These are phyloP conservation scores for Dunckerocampus dactyliophorus DNA, from an alignment of 2,113 vertebrate genomes.

Conservation along the genomic window DNA sequence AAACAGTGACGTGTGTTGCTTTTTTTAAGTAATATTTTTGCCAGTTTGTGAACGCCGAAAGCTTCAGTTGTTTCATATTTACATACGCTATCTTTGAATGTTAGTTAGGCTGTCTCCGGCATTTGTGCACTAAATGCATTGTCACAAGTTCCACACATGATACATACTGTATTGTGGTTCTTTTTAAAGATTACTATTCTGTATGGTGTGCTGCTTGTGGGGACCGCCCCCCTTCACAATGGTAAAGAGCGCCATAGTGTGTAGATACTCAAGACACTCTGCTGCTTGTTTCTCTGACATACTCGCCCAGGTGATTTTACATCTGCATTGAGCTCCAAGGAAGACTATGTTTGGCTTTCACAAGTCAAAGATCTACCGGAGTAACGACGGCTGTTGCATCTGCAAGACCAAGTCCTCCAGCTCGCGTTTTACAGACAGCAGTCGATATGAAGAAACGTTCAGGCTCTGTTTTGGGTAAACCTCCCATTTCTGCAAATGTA, in stretches of 20 bases:
- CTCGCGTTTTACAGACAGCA: conserved; percentile 80
- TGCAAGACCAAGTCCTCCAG: conserved; percentile 83
- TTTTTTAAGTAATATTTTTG: too few relatives aligned
- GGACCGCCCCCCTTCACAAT: conserved; percentile 60
- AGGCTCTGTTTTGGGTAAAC: conserved; percentile 76
- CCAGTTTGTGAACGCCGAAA: too few relatives aligned
- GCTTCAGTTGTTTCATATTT: too few relatives aligned
- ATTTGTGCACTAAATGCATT: too few relatives aligned
- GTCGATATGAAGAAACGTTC: conserved; percentile 78
- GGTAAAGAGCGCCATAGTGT: conserved; percentile 24
- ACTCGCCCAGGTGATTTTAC: conserved; percentile 30
- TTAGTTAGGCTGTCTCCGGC: background rate
- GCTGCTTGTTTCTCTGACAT: conserved; percentile 3
- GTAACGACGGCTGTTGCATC: conserved; percentile 80
- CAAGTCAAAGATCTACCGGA: conserved; percentile 81
- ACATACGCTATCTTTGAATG: background rate
- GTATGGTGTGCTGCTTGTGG: conserved; percentile 14
- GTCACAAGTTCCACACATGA: background rate
- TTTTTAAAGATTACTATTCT: background rate
- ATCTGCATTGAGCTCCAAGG: conserved; percentile 9
- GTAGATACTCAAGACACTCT: conserved; percentile 19
- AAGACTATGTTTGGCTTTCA: conserved; percentile 78
- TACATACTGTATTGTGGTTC: background rate
- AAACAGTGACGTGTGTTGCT: too few relatives aligned
- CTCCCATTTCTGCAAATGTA: background rate